Percentiles rank a stretch among this genome's conserved stretches.
Evolutionary conservation across 2,113 vertebrate species (phyloP).

Genomic region (Prionailurus bengalensis): DNA sequence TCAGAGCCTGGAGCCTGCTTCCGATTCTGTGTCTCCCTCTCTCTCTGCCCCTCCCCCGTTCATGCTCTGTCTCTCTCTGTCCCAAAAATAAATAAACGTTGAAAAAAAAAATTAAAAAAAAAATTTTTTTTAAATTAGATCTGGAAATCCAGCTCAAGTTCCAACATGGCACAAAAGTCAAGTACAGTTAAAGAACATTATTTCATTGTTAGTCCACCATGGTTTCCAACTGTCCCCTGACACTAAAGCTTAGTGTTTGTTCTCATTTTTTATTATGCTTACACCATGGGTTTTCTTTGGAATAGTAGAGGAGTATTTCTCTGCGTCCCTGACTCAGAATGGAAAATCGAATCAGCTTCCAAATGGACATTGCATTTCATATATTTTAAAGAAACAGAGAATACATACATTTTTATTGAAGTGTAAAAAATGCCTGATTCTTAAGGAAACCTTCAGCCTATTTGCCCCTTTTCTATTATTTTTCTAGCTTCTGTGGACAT

Average conservation of each 20-base stretch:
- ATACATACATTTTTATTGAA: not conserved
- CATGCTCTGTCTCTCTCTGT: too few relatives aligned
- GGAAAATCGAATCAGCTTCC: slow-evolving; percentile 8
- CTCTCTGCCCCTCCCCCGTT: too few relatives aligned
- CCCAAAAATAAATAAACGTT: too few relatives aligned
- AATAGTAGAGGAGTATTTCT: not conserved
- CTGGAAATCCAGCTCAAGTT: not conserved
- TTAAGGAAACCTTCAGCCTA: not conserved
- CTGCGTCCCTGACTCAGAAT: not conserved
- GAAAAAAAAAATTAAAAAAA: too few relatives aligned
- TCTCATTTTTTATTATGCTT: slow-evolving; percentile 7
- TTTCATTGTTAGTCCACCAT: not conserved
- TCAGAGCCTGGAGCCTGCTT: too few relatives aligned
- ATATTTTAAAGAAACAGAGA: not conserved
- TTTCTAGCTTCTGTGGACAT: not conserved
- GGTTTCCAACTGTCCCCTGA: not conserved
- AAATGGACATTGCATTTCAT: not conserved
- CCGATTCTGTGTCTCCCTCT: too few relatives aligned
- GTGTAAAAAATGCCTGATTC: not conserved
- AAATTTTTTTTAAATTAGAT: not conserved
- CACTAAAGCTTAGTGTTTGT: not conserved
- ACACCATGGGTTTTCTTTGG: not conserved
- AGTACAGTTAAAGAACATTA: not conserved
- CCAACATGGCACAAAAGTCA: not conserved
- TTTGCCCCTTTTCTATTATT: not conserved